These are phyloP conservation scores for Ophion slaviceki DNA, from an alignment of 2,888 invertebrate genomes.

Conservation along the genomic window DNA sequence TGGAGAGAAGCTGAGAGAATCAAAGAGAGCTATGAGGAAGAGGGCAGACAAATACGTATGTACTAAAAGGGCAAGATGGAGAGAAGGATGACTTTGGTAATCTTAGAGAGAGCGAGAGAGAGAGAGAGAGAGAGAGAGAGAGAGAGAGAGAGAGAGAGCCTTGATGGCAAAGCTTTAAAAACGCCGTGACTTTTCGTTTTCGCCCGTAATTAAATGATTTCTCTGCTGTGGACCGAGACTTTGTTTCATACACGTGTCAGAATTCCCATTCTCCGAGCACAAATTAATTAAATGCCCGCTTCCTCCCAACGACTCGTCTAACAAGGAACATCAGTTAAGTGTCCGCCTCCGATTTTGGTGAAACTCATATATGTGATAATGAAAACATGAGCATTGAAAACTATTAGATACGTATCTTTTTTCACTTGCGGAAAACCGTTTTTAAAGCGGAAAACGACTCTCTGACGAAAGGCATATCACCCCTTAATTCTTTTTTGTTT, in stretches of 20 bases:
- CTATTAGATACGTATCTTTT: no score
- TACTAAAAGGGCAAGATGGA: conserved; percentile 15
- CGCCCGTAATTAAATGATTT: conserved; percentile 62
- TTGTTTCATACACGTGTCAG: conserved; percentile 39
- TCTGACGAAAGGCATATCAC: no score
- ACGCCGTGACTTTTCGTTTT: conserved; percentile 51
- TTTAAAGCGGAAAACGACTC: no score
- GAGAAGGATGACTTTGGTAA: conserved; percentile 12
- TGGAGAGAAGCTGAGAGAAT: conserved; percentile 29
- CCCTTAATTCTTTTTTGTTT: no score
- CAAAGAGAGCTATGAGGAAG: conserved; percentile 26
- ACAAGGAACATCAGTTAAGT: not conserved
- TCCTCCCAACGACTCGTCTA: not conserved
- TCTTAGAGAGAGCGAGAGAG: conserved; percentile 42
- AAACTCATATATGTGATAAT: no score
- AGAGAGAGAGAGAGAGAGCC: not conserved
- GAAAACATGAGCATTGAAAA: no score
- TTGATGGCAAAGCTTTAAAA: conserved; percentile 30
- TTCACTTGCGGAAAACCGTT: no score
- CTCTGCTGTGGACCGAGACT: conserved; percentile 32
- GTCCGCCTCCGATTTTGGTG: no score
- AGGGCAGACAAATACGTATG: conserved; percentile 23
- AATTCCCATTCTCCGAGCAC: conserved; percentile 27
- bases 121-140: no score
- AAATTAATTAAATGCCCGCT: conserved; percentile 43